Conservation (phyloP, 2,797 vertebrate genomes). For the Paguma larvata region DNA sequence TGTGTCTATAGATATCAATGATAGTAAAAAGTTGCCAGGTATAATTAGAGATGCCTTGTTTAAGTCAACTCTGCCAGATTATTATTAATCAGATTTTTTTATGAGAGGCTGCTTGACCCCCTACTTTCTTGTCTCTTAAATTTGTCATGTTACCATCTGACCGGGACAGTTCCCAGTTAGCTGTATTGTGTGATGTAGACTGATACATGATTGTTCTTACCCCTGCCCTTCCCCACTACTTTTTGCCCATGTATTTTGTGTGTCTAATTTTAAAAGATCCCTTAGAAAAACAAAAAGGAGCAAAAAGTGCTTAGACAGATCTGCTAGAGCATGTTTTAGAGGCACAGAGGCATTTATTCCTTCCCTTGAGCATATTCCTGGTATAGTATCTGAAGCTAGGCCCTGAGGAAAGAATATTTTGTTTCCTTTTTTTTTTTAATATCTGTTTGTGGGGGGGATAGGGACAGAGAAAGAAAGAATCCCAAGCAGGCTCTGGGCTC, state of each 20-base stretch:
- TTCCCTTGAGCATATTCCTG: neutral
- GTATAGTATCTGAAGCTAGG: neutral
- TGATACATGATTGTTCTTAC: neutral
- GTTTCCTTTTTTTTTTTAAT: neutral
- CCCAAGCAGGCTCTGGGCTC: no score
- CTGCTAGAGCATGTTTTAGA: neutral
- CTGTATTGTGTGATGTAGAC: neutral
- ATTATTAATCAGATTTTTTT: conserved; percentile 21
- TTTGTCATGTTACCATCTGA: neutral
- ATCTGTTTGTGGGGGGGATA: no score
- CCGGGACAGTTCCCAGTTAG: neutral
- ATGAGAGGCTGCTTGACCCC: neutral
- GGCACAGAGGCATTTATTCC: neutral
- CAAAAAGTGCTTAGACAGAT: neutral
- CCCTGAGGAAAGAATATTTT: neutral
- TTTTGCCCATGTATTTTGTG: conserved; percentile 1
- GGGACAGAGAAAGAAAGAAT: no score
- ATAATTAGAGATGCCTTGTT: conserved; percentile 58
- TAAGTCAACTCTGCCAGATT: conserved; percentile 39
- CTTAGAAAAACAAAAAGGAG: conserved; percentile 48
- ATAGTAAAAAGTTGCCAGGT: conserved; percentile 54
- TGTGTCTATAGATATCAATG: conserved; percentile 57
- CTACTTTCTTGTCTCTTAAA: neutral
- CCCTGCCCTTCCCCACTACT: neutral
- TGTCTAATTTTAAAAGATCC: conserved; percentile 3